Base-by-base conservation (phyloP, 2,888 invertebrate genomes). In the Drosophila neonasuta region DNA sequence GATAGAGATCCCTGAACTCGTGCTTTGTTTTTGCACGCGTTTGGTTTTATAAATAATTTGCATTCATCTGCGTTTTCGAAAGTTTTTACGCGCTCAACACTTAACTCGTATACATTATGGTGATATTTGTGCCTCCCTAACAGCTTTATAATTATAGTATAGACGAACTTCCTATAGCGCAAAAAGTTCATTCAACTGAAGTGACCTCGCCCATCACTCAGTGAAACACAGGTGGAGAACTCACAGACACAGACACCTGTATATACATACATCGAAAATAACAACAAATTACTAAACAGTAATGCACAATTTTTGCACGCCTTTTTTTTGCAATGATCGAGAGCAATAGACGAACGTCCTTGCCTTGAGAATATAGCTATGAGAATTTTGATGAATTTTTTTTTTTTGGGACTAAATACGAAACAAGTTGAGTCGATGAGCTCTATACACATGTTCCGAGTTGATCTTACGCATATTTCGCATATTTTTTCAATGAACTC, bases 281-380 rank as follows among this genome's bases (percentile, higher is more conserved):
- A 24, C 36, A 46, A 34, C 34, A 36, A 57, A 42, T 39, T 39
- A 34, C 6, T 3, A n/a, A 44, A 45, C 11, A 41, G 59, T 64
- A 74, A 66, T 74, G 64, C 49, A 50, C 15, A 54, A 52, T 65
- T 57, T 68, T 69, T 54, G 67, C 62, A 65, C 67, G 67, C 57
- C 45, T 61, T 34, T 34, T 34, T 36, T 69, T 62, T 45, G n/a
- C 36, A 11, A 34, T 42, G 39, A 7, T 9, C 55, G 41, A 68
- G 79, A 70, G 65, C 79, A 80, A 80, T 70, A 78, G 74, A 70
- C 82, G 50, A 17, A 0, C 29, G 80, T 74, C 80, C 80, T 82
- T 70, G 72, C 78, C 78, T 80, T 75, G 75, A 66, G 59, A 20
- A 39, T 17, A 62, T 55, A 62, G 52, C 44, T 29, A 34, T 9